A percentile compares a stretch with the other conserved stretches of the same genome.
Conservation (phyloP, 2,888 invertebrate species). For the Agrilus mali region DNA sequence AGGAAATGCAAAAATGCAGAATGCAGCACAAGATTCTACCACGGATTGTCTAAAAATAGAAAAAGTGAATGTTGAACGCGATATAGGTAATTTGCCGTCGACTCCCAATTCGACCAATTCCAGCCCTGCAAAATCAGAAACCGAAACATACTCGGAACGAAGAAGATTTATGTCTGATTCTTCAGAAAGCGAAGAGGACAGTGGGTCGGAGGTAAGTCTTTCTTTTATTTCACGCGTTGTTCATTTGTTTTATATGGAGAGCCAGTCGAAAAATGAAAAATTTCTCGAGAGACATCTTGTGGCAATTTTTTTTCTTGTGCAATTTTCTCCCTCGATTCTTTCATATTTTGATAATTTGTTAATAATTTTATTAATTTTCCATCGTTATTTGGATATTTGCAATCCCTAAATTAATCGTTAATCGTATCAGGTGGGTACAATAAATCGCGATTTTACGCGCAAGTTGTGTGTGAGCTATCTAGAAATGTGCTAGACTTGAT, state of each 20-base stretch:
- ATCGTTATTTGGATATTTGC: neutral
- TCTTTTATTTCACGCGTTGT: conserved; percentile 20
- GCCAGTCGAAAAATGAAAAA: conserved; percentile 36
- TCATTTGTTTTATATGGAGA: neutral
- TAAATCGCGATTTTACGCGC: too few relatives aligned
- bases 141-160: conserved; percentile 77
- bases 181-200: conserved; percentile 93
- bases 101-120: conserved; percentile 72
- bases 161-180: conserved; percentile 86
- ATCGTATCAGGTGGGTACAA: too few relatives aligned
- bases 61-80: conserved; percentile 63
- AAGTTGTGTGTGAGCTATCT: too few relatives aligned
- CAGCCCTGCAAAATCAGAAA: conserved; percentile 73
- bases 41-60: conserved; percentile 73
- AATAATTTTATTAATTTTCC: conserved; percentile 1
- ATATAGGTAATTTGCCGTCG: conserved; percentile 57
- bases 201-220: conserved; percentile 81
- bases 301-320: conserved; percentile 19
- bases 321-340: conserved; percentile 13
- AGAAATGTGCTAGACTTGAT: too few relatives aligned
- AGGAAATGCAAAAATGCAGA: conserved; percentile 78
- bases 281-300: conserved; percentile 58
- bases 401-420: too few relatives aligned
- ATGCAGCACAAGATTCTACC: conserved; percentile 65
- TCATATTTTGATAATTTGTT: conserved; percentile 2